These are phyloP conservation scores for Cataglyphis altisquamis DNA, from an alignment of 2,888 invertebrate species.

Conservation along the genomic window DNA sequence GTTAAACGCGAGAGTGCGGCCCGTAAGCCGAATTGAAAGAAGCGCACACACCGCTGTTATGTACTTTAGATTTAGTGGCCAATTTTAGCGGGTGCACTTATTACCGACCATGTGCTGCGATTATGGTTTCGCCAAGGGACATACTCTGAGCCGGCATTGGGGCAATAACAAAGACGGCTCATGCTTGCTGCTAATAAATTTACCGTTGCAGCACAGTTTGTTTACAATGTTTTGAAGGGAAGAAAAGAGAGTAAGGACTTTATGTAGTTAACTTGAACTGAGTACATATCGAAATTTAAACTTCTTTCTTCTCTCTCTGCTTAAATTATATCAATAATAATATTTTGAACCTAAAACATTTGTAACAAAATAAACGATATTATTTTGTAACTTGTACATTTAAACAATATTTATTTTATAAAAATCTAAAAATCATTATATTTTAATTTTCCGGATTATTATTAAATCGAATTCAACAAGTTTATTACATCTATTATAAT, in stretches of 20 bases:
- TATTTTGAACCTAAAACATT: not conserved
- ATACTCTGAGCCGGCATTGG: slow-evolving; percentile 20
- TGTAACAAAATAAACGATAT: slow-evolving; percentile 4
- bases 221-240: not conserved
- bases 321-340: not conserved
- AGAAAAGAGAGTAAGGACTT: not conserved
- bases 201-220: not conserved
- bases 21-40: slow-evolving; percentile 62
- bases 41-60: slow-evolving; percentile 35
- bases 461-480: not conserved
- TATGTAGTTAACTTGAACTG: not conserved
- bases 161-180: slow-evolving; percentile 9
- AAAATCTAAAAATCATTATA: not conserved
- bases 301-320: not conserved
- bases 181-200: slow-evolving; percentile 1
- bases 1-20: slow-evolving; percentile 63
- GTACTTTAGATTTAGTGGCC: slow-evolving; percentile 38
- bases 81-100: slow-evolving; percentile 47
- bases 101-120: slow-evolving; percentile 37
- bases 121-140: slow-evolving; percentile 40
- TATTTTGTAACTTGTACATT: not conserved
- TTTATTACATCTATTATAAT: too few relatives aligned
- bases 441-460: not conserved
- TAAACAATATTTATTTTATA: not conserved
- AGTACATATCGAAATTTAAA: not conserved